Base-by-base conservation (phyloP, 2,113 vertebrate genomes). In the Cinclus mexicanus region DNA sequence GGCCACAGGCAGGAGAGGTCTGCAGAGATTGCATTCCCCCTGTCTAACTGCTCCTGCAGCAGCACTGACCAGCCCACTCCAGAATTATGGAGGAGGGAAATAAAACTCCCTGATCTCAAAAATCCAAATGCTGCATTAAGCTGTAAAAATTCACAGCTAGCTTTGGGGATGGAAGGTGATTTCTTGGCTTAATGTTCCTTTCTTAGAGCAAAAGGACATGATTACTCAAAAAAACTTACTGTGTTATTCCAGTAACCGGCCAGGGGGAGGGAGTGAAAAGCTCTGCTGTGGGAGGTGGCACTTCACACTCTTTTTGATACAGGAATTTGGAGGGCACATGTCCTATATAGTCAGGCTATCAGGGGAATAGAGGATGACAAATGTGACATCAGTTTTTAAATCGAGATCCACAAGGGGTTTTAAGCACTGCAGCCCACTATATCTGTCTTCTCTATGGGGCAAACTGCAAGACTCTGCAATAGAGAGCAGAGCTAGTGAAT, bases 11-110 rank as follows among this genome's bases (percentile, higher is more conserved):
- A 92, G 87, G 15, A 93, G 74, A 90, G 92, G 77, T 52, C 95
- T 97, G 95, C n/a, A 39, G 94, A 80, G 68, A 86, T 67, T 88
- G 94, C 84, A 89, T 59, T 91, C 50, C 71, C 53, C 90, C 75
- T 41, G 60, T 55, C 61, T n/a, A 56, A 88, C 50, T 47, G 14
- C 72, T 83, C 80, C 70, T 9, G 12, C 92, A 91, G 92, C 78
- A 81, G 74, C 69, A 17, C 70, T 94, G 91, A 67, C 95, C 77
- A 71, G 46, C 71, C 53, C 87, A 47, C 65, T 90, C 82, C 83
- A 56, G 42, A 92, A 77, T 41, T 49, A 75, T 6, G 12, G 84
- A 78, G 89, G 85, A 89, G 65, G 64, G 53, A 92, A 94, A 90
- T 75, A 69, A 94, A 91, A 93, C 35, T 72, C 86, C 67, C 84